Percentiles rank a stretch among this genome's conserved stretches.
Evolutionary conservation across 1,140 invertebrate species (phyloP).

Genomic region (Trachelipus rathkii): DNA sequence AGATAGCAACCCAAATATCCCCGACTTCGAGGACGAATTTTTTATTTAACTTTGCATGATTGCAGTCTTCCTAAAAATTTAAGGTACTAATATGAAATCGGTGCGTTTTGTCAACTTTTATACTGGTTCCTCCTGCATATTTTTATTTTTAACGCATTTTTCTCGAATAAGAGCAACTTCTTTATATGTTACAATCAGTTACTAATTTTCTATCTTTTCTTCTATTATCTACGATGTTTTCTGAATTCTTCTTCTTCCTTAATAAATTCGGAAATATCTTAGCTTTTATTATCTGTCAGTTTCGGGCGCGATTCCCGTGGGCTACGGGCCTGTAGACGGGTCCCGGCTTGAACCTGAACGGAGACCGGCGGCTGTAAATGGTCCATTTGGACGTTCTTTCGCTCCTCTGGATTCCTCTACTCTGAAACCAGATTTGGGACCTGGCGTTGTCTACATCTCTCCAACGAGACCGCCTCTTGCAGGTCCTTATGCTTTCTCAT

Average conservation of each 20-base stretch:
- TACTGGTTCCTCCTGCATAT: too few species aligned
- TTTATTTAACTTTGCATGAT: too few species aligned
- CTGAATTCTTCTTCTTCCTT: neutral
- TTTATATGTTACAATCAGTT: too few species aligned
- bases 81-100: too few species aligned
- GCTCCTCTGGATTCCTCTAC: conserved; percentile 31
- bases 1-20: too few species aligned
- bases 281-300: neutral
- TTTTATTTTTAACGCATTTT: too few species aligned
- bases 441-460: conserved; percentile 52
- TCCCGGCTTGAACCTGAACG: conserved; percentile 22
- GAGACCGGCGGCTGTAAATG: conserved; percentile 32
- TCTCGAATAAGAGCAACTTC: too few species aligned
- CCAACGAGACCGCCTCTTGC: conserved; percentile 74
- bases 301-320: conserved; percentile 11
- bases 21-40: too few species aligned
- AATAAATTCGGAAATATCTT: conserved; percentile 3
- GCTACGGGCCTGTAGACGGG: conserved; percentile 32
- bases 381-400: conserved; percentile 39
- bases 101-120: too few species aligned
- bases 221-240: neutral
- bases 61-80: too few species aligned
- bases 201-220: too few species aligned
- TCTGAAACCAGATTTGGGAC: conserved; percentile 59
- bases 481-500: conserved; percentile 84